Evolutionary conservation across 2,797 vertebrate genomes (phyloP), one percentile per base, ranked within the genome.

Genomic region (Rhabdomys pumilio): DNA sequence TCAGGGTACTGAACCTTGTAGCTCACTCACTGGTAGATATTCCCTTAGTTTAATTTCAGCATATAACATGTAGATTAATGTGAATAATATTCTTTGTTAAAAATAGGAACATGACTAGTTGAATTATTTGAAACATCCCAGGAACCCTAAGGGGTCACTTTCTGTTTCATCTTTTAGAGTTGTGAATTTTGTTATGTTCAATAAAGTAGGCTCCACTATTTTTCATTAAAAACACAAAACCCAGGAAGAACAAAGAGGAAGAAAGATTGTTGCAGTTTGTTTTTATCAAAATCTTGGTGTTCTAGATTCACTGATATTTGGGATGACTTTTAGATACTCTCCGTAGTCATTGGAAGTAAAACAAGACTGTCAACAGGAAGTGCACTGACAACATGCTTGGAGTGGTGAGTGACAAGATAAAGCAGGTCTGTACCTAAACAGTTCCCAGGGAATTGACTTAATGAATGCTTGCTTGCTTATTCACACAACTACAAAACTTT

Each of bases 141-240:
- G 55, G 59, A 44, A 57, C 57, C 19, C 59, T n/a, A 85, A 84
- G 79, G 50, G 0, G 3, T 79, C 93, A 55, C 15, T 90, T 82
- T 22, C 29, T n/a, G 47, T 81, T 65, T 67, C 31, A 38, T 72
- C 14, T 11, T 73, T 87, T 11, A 84, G 81, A 0, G 50, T 83
- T 81, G 44, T 92, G 9, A 11, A 20, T 85, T 80, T 87, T 93
- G 12, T 88, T 89, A 59, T 87, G 14, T 20, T 85, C 73, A 79
- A 29, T 86, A 38, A 94, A 77, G 83, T 50, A 89, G 89, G 19
- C 19, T 8, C 44, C 4, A 67, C 63, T 63, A 8, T 26, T 34
- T 96, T 82, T 38, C 29, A 65, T 90, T 94, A 57, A 87, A 87
- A 55, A 3, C 47, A 50, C n/a, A 73, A 59, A 77, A 38, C 44